Percentiles rank a stretch among this genome's conserved stretches.
Evolutionary conservation across 2,888 invertebrate genomes (phyloP).

Genomic region (Arctia plantaginis): DNA sequence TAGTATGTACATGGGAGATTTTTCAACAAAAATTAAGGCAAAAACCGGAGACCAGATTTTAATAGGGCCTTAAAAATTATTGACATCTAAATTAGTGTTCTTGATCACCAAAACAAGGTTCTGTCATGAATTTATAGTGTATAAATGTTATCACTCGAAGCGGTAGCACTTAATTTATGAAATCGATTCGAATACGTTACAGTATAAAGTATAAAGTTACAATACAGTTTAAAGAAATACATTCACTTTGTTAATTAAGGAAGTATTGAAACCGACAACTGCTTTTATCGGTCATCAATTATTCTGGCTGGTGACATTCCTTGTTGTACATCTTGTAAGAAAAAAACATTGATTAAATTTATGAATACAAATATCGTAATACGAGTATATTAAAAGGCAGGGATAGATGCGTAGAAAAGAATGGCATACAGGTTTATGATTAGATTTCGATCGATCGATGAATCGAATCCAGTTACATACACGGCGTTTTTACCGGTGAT

Average conservation of each 20-base stretch:
- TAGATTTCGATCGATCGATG: neutral
- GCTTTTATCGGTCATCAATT: conserved; percentile 44
- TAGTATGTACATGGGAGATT: neutral
- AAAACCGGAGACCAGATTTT: neutral
- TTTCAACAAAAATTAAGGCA: neutral
- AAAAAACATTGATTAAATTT: neutral
- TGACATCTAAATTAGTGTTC: conserved; percentile 1
- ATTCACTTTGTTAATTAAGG: conserved; percentile 31
- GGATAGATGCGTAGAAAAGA: neutral
- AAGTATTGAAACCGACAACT: conserved; percentile 29
- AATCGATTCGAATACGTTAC: conserved; percentile 12
- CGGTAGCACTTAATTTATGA: conserved; percentile 53
- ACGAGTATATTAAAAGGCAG: neutral
- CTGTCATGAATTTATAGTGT: neutral
- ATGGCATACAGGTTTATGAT: neutral
- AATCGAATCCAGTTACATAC: neutral
- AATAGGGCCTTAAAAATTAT: neutral
- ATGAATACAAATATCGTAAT: neutral
- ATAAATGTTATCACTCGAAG: conserved; percentile 34
- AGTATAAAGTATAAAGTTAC: conserved; percentile 30
- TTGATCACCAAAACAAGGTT: neutral
- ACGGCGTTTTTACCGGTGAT: neutral
- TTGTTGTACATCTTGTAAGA: neutral
- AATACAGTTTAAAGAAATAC: conserved; percentile 43
- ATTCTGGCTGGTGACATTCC: conserved; percentile 19